Percentiles rank a stretch among this genome's conserved stretches.
Conservation (phyloP, 2,797 vertebrate species). For the Sebastes miniatus region DNA sequence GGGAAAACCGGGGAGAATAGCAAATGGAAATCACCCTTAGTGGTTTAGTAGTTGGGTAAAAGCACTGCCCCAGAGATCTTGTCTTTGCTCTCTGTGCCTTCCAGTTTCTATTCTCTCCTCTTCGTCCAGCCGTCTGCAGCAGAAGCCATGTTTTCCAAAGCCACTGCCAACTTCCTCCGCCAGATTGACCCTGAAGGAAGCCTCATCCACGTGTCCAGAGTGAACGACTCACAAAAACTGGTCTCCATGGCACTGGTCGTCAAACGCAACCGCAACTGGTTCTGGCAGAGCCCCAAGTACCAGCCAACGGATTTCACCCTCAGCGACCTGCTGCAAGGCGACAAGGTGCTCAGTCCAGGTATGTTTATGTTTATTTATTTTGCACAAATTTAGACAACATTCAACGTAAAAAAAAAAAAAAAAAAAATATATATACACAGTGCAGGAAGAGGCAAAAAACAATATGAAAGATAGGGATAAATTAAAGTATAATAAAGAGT, state of each 20-base stretch:
- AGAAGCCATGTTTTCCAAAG: slow-evolving; percentile 90
- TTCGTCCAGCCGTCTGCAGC: slow-evolving; percentile 17
- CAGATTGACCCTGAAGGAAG: slow-evolving; percentile 87
- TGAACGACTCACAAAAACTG: slow-evolving; percentile 89
- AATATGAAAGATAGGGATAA: too few species aligned
- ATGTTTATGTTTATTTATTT: slow-evolving; percentile 4
- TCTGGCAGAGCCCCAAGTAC: slow-evolving; percentile 91
- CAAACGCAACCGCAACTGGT: slow-evolving; percentile 86
- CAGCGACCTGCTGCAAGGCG: slow-evolving; percentile 84
- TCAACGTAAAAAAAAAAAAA: too few species aligned
- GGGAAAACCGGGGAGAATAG: slow-evolving; percentile 1
- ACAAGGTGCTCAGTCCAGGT: slow-evolving; percentile 82
- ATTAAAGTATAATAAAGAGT: too few species aligned
- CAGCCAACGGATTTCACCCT: slow-evolving; percentile 88
- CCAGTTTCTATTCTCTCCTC: neutral
- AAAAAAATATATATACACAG: too few species aligned
- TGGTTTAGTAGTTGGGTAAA: neutral
- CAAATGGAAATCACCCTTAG: neutral
- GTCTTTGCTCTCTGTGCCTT: neutral
- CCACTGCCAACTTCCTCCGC: slow-evolving; percentile 87
- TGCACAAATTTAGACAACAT: too few species aligned
- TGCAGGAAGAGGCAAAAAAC: too few species aligned
- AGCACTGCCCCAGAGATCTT: neutral
- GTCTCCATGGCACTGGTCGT: slow-evolving; percentile 85
- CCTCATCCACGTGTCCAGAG: slow-evolving; percentile 85